These are phyloP conservation scores for Tortrix viridana DNA, from an alignment of 2,888 invertebrate genomes.

Conservation along the genomic window DNA sequence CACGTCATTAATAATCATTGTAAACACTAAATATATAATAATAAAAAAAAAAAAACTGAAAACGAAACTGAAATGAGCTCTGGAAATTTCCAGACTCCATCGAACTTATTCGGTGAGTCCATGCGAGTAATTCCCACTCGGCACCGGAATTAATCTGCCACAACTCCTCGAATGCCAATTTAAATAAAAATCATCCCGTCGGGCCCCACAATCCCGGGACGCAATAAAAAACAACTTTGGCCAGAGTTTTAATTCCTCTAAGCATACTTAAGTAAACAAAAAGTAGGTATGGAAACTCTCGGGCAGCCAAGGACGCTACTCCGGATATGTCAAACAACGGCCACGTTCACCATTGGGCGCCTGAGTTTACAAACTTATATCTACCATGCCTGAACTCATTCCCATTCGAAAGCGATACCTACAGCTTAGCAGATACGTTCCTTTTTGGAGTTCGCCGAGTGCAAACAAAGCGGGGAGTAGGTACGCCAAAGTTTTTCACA, in stretches of 20 bases:
- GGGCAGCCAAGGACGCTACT: slow-evolving; percentile 43
- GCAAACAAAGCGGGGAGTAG: slow-evolving; percentile 15
- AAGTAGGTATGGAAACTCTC: slow-evolving; percentile 44
- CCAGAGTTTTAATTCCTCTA: slow-evolving; percentile 61
- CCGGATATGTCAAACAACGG: slow-evolving; percentile 54
- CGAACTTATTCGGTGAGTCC: slow-evolving; percentile 28
- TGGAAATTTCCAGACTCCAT: slow-evolving; percentile 34
- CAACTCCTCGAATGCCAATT: slow-evolving; percentile 26
- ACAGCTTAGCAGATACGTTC: neutral
- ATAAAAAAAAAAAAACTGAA: no score
- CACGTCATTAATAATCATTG: no score
- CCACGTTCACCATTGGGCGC: slow-evolving; percentile 47
- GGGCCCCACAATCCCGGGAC: slow-evolving; percentile 46
- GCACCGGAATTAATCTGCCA: slow-evolving; percentile 28
- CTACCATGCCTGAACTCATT: neutral
- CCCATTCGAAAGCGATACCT: neutral
- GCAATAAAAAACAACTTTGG: slow-evolving; percentile 56
- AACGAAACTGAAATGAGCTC: slow-evolving; percentile 22
- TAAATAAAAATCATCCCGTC: slow-evolving; percentile 39
- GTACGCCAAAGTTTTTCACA: slow-evolving; percentile 63
- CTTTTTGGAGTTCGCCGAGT: neutral
- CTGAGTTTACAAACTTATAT: slow-evolving; percentile 17
- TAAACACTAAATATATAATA: no score
- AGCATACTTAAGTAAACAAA: slow-evolving; percentile 63
- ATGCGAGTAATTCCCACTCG: slow-evolving; percentile 30